These are phyloP conservation scores for Anas capensis DNA, from an alignment of 2,797 vertebrate genomes.

Conservation along the genomic window DNA sequence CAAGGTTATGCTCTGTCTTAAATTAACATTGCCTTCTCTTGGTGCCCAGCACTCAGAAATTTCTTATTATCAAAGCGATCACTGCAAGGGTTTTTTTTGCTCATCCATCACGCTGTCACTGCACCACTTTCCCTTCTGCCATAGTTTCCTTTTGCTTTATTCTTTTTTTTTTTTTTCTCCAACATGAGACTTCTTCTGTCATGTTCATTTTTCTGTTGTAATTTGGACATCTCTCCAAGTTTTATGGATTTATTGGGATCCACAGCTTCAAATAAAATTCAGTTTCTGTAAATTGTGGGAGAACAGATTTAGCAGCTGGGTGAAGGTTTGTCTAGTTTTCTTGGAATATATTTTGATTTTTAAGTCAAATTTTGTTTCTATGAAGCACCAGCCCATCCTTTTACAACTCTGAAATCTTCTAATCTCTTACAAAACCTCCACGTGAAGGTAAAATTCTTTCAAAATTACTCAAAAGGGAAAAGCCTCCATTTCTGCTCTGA, in stretches of 20 bases:
- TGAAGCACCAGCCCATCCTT: too few species aligned
- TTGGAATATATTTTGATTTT: neutral
- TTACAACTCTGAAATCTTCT: neutral
- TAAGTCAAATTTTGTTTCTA: neutral
- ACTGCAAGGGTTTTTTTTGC: neutral
- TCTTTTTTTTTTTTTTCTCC: neutral
- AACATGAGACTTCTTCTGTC: neutral
- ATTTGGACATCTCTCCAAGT: neutral
- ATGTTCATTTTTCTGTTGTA: neutral
- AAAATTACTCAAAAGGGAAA: neutral
- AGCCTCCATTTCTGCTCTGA: neutral
- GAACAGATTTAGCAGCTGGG: neutral
- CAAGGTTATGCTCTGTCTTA: neutral
- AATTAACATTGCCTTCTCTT: conserved; percentile 5
- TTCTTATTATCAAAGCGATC: neutral
- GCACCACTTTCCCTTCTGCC: neutral
- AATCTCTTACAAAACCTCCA: neutral
- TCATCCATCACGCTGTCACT: conserved; percentile 2
- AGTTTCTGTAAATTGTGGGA: neutral
- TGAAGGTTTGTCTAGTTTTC: fast-evolving
- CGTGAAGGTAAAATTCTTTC: neutral
- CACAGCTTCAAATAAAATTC: neutral
- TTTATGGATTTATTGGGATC: neutral
- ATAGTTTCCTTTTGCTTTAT: neutral
- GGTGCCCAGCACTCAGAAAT: neutral